Base-by-base conservation (phyloP, 2,797 vertebrate genomes). In the Nyctibius grandis region DNA sequence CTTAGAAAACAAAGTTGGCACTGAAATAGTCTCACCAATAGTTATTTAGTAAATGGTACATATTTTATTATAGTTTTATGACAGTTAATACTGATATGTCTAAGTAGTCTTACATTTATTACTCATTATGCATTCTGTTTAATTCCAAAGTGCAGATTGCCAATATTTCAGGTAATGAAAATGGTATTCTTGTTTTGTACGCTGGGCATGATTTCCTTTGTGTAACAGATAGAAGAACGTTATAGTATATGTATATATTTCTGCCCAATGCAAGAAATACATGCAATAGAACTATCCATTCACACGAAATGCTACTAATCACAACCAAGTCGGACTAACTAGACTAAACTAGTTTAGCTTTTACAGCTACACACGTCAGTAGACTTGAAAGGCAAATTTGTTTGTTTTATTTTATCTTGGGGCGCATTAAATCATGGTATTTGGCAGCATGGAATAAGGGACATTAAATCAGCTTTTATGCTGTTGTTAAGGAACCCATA, bases 401-500 rank as follows among this genome's bases (percentile, higher is more conserved):
- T 89, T 88, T 95, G 36, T 63, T 74, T 95, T 56, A 69, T 63
- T 74, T 95, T 56, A 69, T 67, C 86, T 53, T 91, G 88, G 51
- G 94, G 72, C 34, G 8, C 80, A 77, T 86, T 95, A 84, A 93
- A 82, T 97, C 95, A 98, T 29, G 96, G 95, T 96, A 98, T 94
- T 91, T 98, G 97, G 91, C 98, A 97, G 89, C 98, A 98, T 1
- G 96, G 97, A 95, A 98, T 93, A 81, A 98, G 97, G 34, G 98
- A 97, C 77, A 98, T 97, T 93, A 98, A 97, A 95, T 98, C 98
- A 4, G 98, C 97, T 96, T 98, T 98, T 94, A 98, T 98, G 50
- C 98, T 98, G 79, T 98, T 98, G 94, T 98, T 98, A 92, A 98
- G 98, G 95, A 98, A 98, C 72, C 98, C 98, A 15, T 98, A 98